A percentile compares a stretch with the other conserved stretches of the same genome.
Conservation (phyloP, 2,113 vertebrate species). For the Apodemus sylvaticus region DNA sequence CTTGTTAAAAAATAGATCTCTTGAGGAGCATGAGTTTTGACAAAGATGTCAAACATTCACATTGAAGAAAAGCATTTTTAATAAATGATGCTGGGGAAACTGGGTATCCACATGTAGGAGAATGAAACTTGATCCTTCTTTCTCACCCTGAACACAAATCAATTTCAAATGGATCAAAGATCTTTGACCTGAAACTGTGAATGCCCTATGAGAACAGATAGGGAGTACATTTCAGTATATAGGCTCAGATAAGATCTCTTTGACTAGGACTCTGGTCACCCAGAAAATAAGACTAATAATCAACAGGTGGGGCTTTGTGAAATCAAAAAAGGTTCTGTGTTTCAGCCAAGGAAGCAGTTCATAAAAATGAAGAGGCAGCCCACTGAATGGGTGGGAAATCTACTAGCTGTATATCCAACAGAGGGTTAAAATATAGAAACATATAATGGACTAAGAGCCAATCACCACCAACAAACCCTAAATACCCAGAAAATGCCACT, state of each 20-base stretch:
- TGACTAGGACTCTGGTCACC: background rate
- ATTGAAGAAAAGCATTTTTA: background rate
- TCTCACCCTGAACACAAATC: background rate
- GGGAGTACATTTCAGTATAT: no score
- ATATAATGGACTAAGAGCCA: background rate
- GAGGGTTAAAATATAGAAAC: background rate
- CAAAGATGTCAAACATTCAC: background rate
- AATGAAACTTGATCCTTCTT: background rate
- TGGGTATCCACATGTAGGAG: background rate
- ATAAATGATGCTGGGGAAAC: background rate
- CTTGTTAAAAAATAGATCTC: constrained; percentile 28
- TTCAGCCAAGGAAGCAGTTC: background rate
- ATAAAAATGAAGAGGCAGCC: background rate
- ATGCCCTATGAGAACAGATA: no score
- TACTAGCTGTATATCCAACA: no score
- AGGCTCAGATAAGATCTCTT: background rate
- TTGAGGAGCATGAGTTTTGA: background rate
- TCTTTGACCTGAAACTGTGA: background rate
- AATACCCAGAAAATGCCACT: background rate
- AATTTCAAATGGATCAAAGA: background rate
- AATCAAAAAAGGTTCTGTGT: background rate
- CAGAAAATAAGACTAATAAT: background rate
- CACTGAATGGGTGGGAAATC: background rate
- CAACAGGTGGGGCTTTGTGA: background rate
- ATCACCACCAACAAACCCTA: background rate